A percentile compares a stretch with the other conserved stretches of the same genome.
phyloP scores from a whole-genome alignment of 1,140 invertebrate genomes.

The Latrodectus geometricus region DNA sequence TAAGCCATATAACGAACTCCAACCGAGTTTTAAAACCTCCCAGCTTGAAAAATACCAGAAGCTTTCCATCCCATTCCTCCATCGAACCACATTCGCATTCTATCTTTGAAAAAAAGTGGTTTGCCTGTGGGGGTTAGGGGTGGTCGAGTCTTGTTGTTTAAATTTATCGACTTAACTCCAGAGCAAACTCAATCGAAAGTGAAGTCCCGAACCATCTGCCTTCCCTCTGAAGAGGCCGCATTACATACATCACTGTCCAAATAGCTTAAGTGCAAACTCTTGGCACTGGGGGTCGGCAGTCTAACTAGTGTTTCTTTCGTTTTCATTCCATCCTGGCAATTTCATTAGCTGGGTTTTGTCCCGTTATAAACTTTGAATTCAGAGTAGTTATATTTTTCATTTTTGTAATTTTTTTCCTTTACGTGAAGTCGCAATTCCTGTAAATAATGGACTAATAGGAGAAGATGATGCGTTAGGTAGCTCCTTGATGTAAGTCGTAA shows the following conservation, averaged over 20 bases:
- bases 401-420: neutral
- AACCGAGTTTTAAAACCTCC: neutral
- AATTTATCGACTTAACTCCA: slow-evolving; percentile 53
- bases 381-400: neutral
- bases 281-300: slow-evolving; percentile 9
- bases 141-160: slow-evolving; percentile 43
- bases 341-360: slow-evolving; percentile 37
- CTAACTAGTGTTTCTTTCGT: slow-evolving; percentile 1
- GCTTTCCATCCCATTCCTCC: neutral
- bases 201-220: slow-evolving; percentile 48
- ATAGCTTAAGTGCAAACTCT: slow-evolving; percentile 15
- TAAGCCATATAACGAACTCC: too few species aligned
- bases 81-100: neutral
- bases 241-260: slow-evolving; percentile 52
- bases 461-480: too few species aligned
- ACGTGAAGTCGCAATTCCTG: neutral
- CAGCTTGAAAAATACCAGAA: slow-evolving; percentile 53
- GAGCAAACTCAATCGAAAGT: slow-evolving; percentile 52
- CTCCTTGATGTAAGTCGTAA: too few species aligned
- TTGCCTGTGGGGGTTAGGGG: neutral
- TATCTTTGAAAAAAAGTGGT: too few species aligned
- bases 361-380: slow-evolving; percentile 26
- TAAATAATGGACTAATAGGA: too few species aligned
- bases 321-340: slow-evolving; percentile 11
- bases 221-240: slow-evolving; percentile 25